Evolutionary conservation across 2,888 invertebrate genomes (phyloP), one percentile per base, ranked within the genome.

Genomic region (Eulithis prunata): DNA sequence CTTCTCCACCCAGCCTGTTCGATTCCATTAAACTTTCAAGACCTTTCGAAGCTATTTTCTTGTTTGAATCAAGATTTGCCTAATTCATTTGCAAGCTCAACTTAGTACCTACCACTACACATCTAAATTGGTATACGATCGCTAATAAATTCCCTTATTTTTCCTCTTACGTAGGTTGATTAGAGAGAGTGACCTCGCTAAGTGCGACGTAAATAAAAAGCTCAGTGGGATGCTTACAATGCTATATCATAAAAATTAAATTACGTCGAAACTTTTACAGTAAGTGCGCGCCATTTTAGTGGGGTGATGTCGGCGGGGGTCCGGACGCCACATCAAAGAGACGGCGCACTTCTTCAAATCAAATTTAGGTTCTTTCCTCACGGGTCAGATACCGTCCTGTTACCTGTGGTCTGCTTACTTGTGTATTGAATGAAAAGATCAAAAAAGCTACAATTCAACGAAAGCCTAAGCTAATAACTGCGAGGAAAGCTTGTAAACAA

Each of bases 1-100:
- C 90, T 88, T 87, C 88, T 85, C 82, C 85, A 85, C 83, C 81
- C 77, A 80, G 81, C 84, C 89, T 83, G 89, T 91, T 91, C 92
- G 93, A 91, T 93, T 91, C 93, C 91, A 92, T 93, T 92, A 91
- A 93, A 93, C 91, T 93, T 93, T 92, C 91, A 90, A 91, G 89
- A 90, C 91, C 90, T 91, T 90, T 88, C 86, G 85, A 89, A 89
- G 89, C 88, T 89, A 91, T 91, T 90, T 91, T 89, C 90, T 89
- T 89, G 89, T 91, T 89, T 82, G 88, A 88, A 88, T 85, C 86
- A 86, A 87, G 88, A 90, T 90, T 91, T 90, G 86, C 87, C 85
- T 91, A 90, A 90, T 89, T 89, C 84, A 86, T 88, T 86, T 84
- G 80, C 81, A 79, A 32, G 32, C 32, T 32, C 32, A 32, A 32